Evolutionary conservation across 2,888 invertebrate species (phyloP).

Genomic region (Ennomos quercinarius): DNA sequence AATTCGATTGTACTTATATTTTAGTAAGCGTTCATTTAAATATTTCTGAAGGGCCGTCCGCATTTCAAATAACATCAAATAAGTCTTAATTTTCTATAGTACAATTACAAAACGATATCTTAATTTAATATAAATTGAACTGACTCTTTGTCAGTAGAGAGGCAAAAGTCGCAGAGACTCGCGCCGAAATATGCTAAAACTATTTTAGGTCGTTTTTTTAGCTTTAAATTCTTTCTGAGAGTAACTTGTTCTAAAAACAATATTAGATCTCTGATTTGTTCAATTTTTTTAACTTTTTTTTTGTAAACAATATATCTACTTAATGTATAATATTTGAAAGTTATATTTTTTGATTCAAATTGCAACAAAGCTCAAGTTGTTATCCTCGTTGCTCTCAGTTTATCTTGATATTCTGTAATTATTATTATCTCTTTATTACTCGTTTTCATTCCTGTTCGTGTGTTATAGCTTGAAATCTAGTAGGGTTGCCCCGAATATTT

Average conservation of each 20-base stretch:
- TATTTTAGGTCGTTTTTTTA: too few relatives aligned
- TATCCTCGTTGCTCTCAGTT: slow-evolving; percentile 42
- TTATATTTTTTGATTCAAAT: too few relatives aligned
- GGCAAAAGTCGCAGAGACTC: not conserved
- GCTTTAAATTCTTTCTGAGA: too few relatives aligned
- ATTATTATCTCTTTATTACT: slow-evolving; percentile 34
- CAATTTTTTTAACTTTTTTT: too few relatives aligned
- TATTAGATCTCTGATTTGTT: too few relatives aligned
- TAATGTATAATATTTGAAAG: too few relatives aligned
- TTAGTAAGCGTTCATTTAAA: slow-evolving; percentile 21
- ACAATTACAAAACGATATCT: too few relatives aligned
- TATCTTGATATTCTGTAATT: slow-evolving; percentile 20
- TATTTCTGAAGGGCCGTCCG: slow-evolving; percentile 27
- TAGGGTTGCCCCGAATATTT: too few relatives aligned
- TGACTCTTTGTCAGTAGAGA: slow-evolving; percentile 11
- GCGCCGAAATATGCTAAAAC: slow-evolving; percentile 11
- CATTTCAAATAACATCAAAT: slow-evolving; percentile 7
- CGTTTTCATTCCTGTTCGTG: slow-evolving; percentile 41
- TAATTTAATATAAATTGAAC: not conserved
- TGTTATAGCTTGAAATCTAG: slow-evolving; percentile 25
- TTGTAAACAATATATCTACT: too few relatives aligned
- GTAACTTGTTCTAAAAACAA: too few relatives aligned
- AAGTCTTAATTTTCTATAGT: too few relatives aligned
- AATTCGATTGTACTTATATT: slow-evolving; percentile 25
- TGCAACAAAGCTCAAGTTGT: slow-evolving; percentile 2